Evolutionary conservation across 2,113 vertebrate genomes (phyloP).

Genomic region (Melozone crissalis): DNA sequence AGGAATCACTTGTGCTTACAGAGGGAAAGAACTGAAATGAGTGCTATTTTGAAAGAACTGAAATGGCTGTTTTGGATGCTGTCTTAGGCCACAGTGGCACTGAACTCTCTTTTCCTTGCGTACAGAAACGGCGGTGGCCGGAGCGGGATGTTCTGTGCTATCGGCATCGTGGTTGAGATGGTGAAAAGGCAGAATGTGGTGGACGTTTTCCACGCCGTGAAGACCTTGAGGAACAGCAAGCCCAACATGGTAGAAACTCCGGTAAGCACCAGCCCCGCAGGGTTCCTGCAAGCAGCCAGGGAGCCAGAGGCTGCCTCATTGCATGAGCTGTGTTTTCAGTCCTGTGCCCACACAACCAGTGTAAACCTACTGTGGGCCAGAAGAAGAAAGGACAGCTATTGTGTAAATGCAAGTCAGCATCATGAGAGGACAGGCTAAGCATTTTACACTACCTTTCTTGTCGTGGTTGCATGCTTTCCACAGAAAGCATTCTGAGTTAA

Average conservation of each 20-base stretch:
- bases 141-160: slow-evolving; percentile 95
- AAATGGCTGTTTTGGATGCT: not conserved
- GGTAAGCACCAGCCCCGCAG: slow-evolving; percentile 70
- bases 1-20: rapidly evolving
- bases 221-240: slow-evolving; percentile 96
- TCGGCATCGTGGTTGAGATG: slow-evolving; percentile 98
- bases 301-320: not conserved
- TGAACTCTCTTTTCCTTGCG: not conserved
- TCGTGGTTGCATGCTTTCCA: not conserved
- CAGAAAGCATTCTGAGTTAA: not conserved
- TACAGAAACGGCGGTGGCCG: slow-evolving; percentile 93
- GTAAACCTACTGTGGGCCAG: not conserved
- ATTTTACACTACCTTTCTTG: not conserved
- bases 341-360: not conserved
- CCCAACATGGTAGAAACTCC: slow-evolving; percentile 99
- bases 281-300: not conserved
- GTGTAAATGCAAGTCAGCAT: not conserved
- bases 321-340: not conserved
- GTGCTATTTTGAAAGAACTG: not conserved
- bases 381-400: not conserved
- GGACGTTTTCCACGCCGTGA: slow-evolving; percentile 96
- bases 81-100: not conserved
- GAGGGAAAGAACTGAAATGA: not conserved
- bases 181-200: slow-evolving; percentile 97
- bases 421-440: not conserved